phyloP scores from a whole-genome alignment of 2,113 vertebrate genomes.

The Heterotis niloticus region DNA sequence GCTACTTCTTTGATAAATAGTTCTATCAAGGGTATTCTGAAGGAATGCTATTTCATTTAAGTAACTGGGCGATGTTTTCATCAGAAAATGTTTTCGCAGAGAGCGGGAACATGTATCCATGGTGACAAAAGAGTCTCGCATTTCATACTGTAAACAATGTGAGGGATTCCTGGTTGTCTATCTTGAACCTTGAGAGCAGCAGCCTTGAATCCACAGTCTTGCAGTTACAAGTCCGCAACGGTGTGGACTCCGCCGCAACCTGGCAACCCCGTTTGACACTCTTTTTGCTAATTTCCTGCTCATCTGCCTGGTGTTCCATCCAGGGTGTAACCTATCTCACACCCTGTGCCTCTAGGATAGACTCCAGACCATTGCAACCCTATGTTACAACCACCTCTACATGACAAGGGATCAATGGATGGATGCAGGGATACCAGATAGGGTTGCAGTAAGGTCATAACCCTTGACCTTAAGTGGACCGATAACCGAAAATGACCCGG shows the following conservation, averaged over 20 bases:
- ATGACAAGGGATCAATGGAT: no score
- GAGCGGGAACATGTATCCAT: background rate
- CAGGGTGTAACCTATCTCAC: no score
- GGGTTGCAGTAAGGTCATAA: background rate
- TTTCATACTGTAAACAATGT: background rate
- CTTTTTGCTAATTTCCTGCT: background rate
- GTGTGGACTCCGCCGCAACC: background rate
- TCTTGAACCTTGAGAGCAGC: background rate
- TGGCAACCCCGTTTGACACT: no score
- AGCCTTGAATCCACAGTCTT: background rate
- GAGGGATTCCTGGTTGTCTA: background rate
- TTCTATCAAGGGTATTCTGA: conserved; percentile 31
- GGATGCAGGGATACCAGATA: no score
- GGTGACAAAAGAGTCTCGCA: background rate
- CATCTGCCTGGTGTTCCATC: no score
- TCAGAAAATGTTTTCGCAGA: background rate
- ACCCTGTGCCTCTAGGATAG: no score
- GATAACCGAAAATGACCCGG: background rate
- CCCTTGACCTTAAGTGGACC: background rate
- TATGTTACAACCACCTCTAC: no score
- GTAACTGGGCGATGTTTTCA: conserved; percentile 12
- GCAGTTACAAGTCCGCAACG: background rate
- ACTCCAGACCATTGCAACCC: no score
- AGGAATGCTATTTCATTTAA: conserved; percentile 31
- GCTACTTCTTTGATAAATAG: conserved; percentile 39